phyloP scores from a whole-genome alignment of 2,888 invertebrate genomes.

The Aporophyla lueneburgensis region DNA sequence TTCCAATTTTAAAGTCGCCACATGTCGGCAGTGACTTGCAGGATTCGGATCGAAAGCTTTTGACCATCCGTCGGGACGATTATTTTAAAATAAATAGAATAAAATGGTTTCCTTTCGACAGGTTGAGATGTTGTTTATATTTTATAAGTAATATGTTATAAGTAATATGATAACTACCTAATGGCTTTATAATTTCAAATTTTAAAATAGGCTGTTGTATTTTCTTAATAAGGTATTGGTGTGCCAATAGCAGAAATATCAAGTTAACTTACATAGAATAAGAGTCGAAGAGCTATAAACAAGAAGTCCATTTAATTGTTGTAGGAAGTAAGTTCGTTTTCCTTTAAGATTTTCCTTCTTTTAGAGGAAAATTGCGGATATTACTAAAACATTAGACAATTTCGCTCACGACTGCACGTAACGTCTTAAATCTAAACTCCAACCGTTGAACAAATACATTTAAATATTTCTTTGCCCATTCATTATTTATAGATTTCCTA shows the following conservation, averaged over 20 bases:
- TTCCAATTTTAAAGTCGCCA: slow-evolving; percentile 86
- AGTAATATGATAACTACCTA: slow-evolving; percentile 67
- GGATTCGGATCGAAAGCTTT: slow-evolving; percentile 65
- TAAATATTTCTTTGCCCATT: slow-evolving; percentile 51
- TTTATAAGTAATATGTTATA: slow-evolving; percentile 66
- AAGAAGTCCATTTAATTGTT: background rate
- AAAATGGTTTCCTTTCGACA: slow-evolving; percentile 69
- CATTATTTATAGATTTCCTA: slow-evolving; percentile 61
- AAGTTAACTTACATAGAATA: background rate
- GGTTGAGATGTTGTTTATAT: slow-evolving; percentile 67
- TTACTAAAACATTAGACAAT: background rate
- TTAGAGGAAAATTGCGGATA: background rate
- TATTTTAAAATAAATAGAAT: slow-evolving; percentile 71
- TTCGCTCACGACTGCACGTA: background rate
- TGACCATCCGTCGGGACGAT: slow-evolving; percentile 66
- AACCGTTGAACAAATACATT: slow-evolving; percentile 32
- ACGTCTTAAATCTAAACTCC: slow-evolving; percentile 25
- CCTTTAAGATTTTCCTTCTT: background rate
- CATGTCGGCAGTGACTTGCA: slow-evolving; percentile 89
- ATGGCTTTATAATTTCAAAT: slow-evolving; percentile 53
- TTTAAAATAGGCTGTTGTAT: slow-evolving; percentile 23
- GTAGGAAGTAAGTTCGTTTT: no score
- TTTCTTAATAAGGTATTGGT: slow-evolving; percentile 20
- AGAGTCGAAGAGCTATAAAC: no score
- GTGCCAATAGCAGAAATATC: background rate